Percentiles rank a stretch among this genome's conserved stretches.
These are phyloP conservation scores for Drepanosiphum platanoidis DNA, from an alignment of 2,888 invertebrate genomes.

Conservation along the genomic window DNA sequence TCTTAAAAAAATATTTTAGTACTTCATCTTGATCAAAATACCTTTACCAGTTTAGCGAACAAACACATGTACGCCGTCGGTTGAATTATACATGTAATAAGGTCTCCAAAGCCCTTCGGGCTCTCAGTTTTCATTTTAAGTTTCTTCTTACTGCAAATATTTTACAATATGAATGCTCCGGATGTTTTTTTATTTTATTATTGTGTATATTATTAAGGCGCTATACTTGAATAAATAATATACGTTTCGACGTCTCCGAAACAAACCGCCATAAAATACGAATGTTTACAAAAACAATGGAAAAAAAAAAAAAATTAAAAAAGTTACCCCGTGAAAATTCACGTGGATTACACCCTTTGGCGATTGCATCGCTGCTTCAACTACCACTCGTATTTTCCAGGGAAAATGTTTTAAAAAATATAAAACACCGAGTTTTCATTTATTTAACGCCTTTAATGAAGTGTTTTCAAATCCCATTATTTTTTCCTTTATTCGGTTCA, in stretches of 20 bases:
- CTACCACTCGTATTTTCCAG: background rate
- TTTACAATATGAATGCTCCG: conserved; percentile 24
- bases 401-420: background rate
- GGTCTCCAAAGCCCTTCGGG: background rate
- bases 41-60: background rate
- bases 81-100: conserved; percentile 16
- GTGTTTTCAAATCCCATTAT: conserved; percentile 31
- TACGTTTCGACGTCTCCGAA: background rate
- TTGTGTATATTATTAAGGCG: background rate
- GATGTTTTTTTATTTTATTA: conserved; percentile 21
- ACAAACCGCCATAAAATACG: background rate
- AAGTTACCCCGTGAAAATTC: background rate
- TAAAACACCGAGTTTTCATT: conserved; percentile 21
- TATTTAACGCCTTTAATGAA: conserved; percentile 35
- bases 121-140: conserved; percentile 43
- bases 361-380: background rate
- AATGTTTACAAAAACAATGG: background rate
- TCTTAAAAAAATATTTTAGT: background rate
- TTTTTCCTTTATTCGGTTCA: conserved; percentile 59
- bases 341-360: conserved; percentile 25
- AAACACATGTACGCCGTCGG: conserved; percentile 1
- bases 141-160: conserved; percentile 34
- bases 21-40: conserved; percentile 25
- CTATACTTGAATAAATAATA: conserved; percentile 38
- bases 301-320: background rate